Evolutionary conservation across 2,113 vertebrate species (phyloP).

Genomic region (Pollachius pollachius): DNA sequence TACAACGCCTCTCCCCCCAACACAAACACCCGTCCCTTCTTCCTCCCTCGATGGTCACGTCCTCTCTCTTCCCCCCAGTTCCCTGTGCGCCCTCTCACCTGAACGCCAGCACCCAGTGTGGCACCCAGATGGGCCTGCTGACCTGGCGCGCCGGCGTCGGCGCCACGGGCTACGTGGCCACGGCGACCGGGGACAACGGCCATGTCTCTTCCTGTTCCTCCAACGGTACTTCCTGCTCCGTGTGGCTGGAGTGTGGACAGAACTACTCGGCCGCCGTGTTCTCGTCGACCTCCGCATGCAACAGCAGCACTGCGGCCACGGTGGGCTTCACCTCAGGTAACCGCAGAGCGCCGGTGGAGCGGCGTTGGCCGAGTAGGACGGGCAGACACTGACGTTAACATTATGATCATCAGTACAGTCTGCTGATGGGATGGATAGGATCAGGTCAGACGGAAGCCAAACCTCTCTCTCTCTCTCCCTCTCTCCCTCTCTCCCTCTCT

Average conservation of each 20-base stretch:
- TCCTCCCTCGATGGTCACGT: no score
- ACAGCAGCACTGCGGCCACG: slow-evolving; percentile 49
- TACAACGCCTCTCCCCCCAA: no score
- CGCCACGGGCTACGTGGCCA: slow-evolving; percentile 58
- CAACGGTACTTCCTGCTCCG: slow-evolving; percentile 54
- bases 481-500: slow-evolving; percentile 63
- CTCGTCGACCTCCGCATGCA: slow-evolving; percentile 59
- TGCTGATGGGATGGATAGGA: no score
- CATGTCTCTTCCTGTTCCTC: slow-evolving; percentile 54
- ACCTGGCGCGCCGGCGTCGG: slow-evolving; percentile 54
- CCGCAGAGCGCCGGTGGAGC: no score
- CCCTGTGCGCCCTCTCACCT: slow-evolving; percentile 69
- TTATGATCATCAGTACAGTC: no score
- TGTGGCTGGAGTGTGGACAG: slow-evolving; percentile 62
- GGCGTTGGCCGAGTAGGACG: neutral
- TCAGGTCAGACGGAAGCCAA: no score
- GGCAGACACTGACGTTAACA: no score
- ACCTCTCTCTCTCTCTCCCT: no score
- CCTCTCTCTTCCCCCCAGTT: slow-evolving; percentile 37
- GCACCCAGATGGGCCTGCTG: slow-evolving; percentile 54
- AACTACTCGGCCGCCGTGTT: slow-evolving; percentile 62
- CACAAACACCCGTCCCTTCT: no score
- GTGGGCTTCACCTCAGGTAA: slow-evolving; percentile 68
- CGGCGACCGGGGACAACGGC: slow-evolving; percentile 49
- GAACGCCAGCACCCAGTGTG: slow-evolving; percentile 53